Percentiles rank a stretch among this genome's conserved stretches.
These are phyloP conservation scores for Trissonchulus sp. DNA, from an alignment of 2,888 invertebrate genomes.

Conservation along the genomic window DNA sequence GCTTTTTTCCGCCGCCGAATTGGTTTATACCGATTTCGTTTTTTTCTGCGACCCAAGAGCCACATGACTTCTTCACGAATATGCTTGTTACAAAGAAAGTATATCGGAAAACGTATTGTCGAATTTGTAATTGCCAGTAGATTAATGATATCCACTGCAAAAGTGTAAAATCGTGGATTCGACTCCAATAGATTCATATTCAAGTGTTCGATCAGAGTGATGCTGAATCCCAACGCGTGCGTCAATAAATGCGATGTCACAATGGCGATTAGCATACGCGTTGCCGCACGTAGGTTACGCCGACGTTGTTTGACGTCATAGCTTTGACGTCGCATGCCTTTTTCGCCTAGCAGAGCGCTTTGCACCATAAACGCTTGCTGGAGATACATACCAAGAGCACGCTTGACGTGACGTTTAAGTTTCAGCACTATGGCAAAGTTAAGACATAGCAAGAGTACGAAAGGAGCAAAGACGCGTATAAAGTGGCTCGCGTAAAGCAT, in stretches of 20 bases:
- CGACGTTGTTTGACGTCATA: neutral
- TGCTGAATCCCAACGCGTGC: neutral
- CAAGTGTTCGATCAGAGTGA: slow-evolving; percentile 8
- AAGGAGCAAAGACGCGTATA: slow-evolving; percentile 14
- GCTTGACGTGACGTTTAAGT: neutral
- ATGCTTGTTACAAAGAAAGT: slow-evolving; percentile 26
- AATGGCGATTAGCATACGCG: slow-evolving; percentile 20
- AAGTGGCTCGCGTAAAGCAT: slow-evolving; percentile 8
- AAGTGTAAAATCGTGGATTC: neutral
- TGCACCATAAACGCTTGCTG: neutral
- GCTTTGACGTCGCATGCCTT: neutral
- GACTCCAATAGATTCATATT: neutral
- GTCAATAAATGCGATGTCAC: slow-evolving; percentile 17
- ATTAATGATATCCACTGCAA: slow-evolving; percentile 11
- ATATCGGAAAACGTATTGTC: slow-evolving; percentile 16
- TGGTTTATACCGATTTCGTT: no score
- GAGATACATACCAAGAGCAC: neutral
- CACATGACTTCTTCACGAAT: neutral
- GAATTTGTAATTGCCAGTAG: slow-evolving; percentile 9
- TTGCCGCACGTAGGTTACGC: slow-evolving; percentile 10
- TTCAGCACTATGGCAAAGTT: slow-evolving; percentile 2
- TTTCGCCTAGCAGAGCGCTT: neutral
- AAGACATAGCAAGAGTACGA: slow-evolving; percentile 10
- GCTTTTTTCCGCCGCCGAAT: no score
- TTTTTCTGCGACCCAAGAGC: neutral